Conservation (phyloP, 2,888 invertebrate genomes). For the Hydraecia micacea region DNA sequence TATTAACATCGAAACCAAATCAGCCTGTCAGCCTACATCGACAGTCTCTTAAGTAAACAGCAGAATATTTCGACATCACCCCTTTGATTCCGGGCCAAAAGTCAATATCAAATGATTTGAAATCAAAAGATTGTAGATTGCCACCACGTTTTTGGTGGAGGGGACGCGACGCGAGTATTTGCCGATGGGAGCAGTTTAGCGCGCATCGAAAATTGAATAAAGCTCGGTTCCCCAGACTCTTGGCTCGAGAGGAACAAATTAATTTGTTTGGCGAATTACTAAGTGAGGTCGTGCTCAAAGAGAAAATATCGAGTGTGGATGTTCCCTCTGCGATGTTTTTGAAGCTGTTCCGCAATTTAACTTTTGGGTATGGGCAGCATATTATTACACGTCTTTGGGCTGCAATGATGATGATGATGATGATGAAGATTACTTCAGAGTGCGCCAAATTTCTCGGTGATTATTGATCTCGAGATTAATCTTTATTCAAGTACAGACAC, state of each 20-base stretch:
- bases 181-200: slow-evolving; percentile 16
- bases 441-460: no score
- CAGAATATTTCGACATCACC: background rate
- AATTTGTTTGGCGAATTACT: slow-evolving; percentile 48
- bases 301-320: slow-evolving; percentile 21
- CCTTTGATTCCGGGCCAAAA: slow-evolving; percentile 2
- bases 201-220: slow-evolving; percentile 38
- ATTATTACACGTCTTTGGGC: background rate
- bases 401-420: background rate
- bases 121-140: slow-evolving; percentile 34
- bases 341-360: background rate
- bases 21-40: background rate
- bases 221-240: slow-evolving; percentile 19
- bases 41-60: background rate
- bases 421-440: background rate
- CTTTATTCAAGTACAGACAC: no score
- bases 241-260: slow-evolving; percentile 28
- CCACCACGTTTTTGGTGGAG: slow-evolving; percentile 12
- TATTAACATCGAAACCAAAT: background rate
- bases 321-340: slow-evolving; percentile 5
- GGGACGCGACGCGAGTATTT: slow-evolving; percentile 1
- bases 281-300: slow-evolving; percentile 25
- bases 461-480: no score
- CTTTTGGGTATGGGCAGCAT: background rate
- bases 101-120: slow-evolving; percentile 18